Percentiles rank a stretch among this genome's conserved stretches.
Evolutionary conservation across 2,797 vertebrate genomes (phyloP).

Genomic region (Thamnophis elegans): DNA sequence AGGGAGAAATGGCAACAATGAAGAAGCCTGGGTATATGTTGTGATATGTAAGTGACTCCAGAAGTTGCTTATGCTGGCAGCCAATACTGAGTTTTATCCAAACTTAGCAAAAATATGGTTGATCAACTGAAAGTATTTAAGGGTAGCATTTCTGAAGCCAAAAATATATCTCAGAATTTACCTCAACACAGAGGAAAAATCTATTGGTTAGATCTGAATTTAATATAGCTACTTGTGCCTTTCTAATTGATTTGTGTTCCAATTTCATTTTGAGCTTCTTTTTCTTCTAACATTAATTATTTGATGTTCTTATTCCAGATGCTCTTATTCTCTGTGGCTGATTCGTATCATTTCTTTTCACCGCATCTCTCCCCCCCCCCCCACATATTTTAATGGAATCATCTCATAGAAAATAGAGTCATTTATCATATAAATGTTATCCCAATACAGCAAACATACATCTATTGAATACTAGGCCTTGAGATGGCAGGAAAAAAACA

Average conservation of each 20-base stretch:
- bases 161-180: background rate
- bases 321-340: background rate
- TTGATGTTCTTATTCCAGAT: background rate
- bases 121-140: background rate
- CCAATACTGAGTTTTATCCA: background rate
- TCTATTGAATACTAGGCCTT: background rate
- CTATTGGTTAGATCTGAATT: background rate
- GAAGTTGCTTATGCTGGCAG: background rate
- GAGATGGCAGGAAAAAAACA: background rate
- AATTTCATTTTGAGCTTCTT: background rate
- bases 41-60: background rate
- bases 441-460: background rate
- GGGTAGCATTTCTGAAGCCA: background rate
- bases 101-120: background rate
- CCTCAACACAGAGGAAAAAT: background rate
- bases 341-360: background rate
- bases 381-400: background rate
- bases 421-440: background rate
- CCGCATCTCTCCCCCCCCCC: background rate
- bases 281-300: background rate
- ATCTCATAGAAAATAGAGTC: background rate
- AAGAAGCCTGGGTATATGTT: background rate
- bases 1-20: background rate
- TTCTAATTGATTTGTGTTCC: background rate
- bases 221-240: background rate